These are phyloP conservation scores for Tympanuchus pallidicinctus DNA, from an alignment of 2,113 vertebrate genomes.

Conservation along the genomic window DNA sequence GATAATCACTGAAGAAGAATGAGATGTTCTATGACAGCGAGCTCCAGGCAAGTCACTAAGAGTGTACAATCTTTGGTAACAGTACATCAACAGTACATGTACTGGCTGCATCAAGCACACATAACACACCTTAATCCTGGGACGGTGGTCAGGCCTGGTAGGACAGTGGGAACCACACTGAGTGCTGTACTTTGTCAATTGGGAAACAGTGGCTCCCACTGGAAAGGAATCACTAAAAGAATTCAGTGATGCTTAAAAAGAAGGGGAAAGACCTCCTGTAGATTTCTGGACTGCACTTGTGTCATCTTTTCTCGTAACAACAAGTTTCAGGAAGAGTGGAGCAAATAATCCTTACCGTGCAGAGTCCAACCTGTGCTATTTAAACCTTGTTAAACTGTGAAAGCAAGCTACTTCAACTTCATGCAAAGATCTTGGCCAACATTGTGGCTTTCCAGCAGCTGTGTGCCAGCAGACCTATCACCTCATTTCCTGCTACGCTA, in stretches of 20 bases:
- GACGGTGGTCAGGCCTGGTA: not conserved
- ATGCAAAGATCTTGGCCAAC: not conserved
- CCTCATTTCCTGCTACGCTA: not conserved
- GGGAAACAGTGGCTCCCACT: not conserved
- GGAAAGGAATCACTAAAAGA: not conserved
- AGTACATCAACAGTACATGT: not conserved
- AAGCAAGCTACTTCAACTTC: not conserved
- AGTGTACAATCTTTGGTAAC: not conserved
- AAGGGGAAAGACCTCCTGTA: not conserved
- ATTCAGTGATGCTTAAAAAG: not conserved
- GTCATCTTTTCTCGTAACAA: not conserved
- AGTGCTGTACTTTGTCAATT: no score
- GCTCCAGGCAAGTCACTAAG: not conserved
- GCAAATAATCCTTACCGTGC: not conserved
- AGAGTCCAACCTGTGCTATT: not conserved
- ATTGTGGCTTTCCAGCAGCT: not conserved
- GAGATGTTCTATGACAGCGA: not conserved
- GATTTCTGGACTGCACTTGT: rapidly evolving
- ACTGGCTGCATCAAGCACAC: not conserved
- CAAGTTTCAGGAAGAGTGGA: not conserved
- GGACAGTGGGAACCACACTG: not conserved
- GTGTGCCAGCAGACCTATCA: not conserved
- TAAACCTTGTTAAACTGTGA: not conserved
- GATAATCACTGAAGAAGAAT: not conserved
- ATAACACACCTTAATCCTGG: not conserved